Evolutionary conservation across 2,797 vertebrate genomes (phyloP).

Genomic region (Scyliorhinus canicula): DNA sequence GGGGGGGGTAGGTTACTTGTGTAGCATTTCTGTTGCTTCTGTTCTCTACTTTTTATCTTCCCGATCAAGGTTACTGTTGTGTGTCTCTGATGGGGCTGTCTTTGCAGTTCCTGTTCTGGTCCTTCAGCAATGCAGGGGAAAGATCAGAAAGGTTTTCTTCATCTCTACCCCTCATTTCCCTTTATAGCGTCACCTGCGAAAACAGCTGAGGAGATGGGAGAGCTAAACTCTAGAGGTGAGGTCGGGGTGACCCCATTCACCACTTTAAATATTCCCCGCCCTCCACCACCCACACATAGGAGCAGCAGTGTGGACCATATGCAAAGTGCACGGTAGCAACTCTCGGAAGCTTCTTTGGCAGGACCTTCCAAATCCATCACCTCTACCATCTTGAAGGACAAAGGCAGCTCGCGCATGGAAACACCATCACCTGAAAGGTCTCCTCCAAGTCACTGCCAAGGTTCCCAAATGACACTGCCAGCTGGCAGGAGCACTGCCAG

Average conservation of each 20-base stretch:
- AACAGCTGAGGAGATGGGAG: background rate
- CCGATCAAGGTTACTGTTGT: no score
- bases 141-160: background rate
- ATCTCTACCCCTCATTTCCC: no score
- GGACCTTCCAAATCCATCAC: background rate
- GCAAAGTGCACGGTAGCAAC: background rate
- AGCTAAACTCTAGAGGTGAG: background rate
- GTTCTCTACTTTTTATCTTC: background rate
- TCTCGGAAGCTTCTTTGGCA: background rate
- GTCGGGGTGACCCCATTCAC: background rate
- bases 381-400: background rate
- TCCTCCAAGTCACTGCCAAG: no score
- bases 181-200: background rate
- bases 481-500: no score
- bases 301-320: background rate
- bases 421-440: no score
- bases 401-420: no score
- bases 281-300: background rate
- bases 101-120: background rate
- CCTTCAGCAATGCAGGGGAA: background rate
- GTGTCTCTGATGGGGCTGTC: background rate
- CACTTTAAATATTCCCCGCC: background rate
- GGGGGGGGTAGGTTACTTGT: no score
- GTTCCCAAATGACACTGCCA: no score
- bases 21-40: background rate